phyloP scores from a whole-genome alignment of 2,888 invertebrate genomes.

The Xestia c-nigrum region DNA sequence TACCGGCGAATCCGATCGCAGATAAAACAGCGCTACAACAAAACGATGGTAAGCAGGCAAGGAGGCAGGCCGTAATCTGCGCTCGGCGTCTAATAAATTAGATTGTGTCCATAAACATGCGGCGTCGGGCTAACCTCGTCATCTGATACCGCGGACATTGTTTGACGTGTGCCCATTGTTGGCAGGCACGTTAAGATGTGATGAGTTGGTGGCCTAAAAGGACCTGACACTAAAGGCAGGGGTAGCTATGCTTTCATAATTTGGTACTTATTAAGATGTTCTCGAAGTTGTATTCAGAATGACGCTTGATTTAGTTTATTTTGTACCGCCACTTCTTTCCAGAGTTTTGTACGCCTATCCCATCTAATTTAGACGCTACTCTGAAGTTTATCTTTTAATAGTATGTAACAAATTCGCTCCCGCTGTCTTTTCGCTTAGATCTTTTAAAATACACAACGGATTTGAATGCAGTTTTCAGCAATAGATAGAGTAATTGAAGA shows the following conservation, averaged over 20 bases:
- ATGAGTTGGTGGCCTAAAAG: neutral
- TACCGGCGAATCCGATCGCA: conserved; percentile 59
- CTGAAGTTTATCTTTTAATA: neutral
- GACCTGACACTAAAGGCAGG: neutral
- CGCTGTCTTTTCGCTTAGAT: no score
- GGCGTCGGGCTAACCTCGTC: conserved; percentile 79
- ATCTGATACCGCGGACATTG: conserved; percentile 84
- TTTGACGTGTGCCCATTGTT: conserved; percentile 66
- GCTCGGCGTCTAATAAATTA: conserved; percentile 83
- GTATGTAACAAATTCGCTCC: no score
- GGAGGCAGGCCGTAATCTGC: conserved; percentile 72
- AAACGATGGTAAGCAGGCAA: conserved; percentile 71
- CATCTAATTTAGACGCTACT: neutral
- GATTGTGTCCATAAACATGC: conserved; percentile 83
- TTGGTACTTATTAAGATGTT: neutral
- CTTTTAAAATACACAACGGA: no score
- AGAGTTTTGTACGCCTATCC: neutral
- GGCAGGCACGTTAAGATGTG: conserved; percentile 32
- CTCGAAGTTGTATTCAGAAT: neutral
- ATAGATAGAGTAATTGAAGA: no score
- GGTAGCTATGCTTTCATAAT: neutral
- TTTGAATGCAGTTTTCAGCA: no score
- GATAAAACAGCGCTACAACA: conserved; percentile 67
- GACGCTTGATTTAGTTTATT: neutral
- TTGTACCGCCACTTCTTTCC: neutral